Evolutionary conservation across 2,113 vertebrate species (phyloP).

Genomic region (Solea senegalensis): DNA sequence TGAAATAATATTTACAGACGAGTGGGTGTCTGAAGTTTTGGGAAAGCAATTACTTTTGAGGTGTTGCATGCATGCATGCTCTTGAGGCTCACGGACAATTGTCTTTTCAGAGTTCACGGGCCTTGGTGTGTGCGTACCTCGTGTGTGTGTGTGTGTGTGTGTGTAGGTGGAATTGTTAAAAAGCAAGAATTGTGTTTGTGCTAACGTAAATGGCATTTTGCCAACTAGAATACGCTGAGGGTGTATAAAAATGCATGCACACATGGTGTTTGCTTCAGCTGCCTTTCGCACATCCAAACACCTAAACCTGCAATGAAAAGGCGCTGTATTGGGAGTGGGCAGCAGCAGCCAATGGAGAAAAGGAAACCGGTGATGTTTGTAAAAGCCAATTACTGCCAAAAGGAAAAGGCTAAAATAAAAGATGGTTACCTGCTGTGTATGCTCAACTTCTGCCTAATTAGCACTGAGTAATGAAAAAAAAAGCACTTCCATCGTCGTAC

Average conservation of each 20-base stretch:
- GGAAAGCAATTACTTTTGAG: constrained; percentile 65
- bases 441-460: constrained; percentile 45
- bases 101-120: constrained; percentile 30
- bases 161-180: constrained; percentile 71
- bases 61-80: constrained; percentile 21
- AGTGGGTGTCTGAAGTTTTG: constrained; percentile 37
- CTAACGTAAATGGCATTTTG: constrained; percentile 56
- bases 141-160: constrained; percentile 37
- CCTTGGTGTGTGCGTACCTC: constrained; percentile 33
- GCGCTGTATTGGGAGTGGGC: constrained; percentile 52
- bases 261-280: constrained; percentile 77
- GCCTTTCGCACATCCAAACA: constrained; percentile 73
- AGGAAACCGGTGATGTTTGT: constrained; percentile 29
- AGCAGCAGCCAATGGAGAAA: constrained; percentile 41
- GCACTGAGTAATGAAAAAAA: constrained; percentile 39
- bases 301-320: constrained; percentile 64
- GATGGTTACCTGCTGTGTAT: constrained; percentile 34
- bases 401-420: constrained; percentile 45
- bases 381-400: constrained; percentile 47
- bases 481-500: constrained; percentile 25
- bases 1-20: constrained; percentile 52
- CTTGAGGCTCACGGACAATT: constrained; percentile 10
- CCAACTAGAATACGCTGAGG: constrained; percentile 60
- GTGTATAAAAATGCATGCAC: constrained; percentile 78
- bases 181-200: constrained; percentile 45